Percentiles rank a stretch among this genome's conserved stretches.
phyloP scores from a whole-genome alignment of 2,113 vertebrate species.

The Daboia siamensis region DNA sequence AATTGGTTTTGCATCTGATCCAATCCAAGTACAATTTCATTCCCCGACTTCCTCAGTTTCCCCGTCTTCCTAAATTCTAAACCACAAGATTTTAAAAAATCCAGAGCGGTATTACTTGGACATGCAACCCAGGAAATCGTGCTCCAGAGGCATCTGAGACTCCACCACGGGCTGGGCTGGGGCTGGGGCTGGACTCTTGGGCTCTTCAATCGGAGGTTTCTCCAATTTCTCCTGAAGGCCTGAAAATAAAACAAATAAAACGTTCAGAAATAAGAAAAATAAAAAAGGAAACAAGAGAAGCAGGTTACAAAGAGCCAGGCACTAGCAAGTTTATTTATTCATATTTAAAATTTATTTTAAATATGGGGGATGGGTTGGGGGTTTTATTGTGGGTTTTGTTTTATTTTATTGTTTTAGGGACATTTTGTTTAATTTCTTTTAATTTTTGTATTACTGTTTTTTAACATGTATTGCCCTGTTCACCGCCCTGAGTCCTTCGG shows the following conservation, averaged over 20 bases:
- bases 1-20: not conserved
- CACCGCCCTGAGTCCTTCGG: too few relatives aligned
- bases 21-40: not conserved
- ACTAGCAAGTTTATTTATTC: not conserved
- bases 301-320: not conserved
- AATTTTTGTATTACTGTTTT: too few relatives aligned
- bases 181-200: constrained; percentile 72
- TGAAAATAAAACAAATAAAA: constrained; percentile 30
- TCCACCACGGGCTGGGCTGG: constrained; percentile 62
- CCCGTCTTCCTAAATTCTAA: not conserved
- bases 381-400: too few relatives aligned
- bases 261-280: not conserved
- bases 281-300: not conserved
- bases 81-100: not conserved
- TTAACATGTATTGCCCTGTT: too few relatives aligned
- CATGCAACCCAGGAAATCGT: constrained; percentile 96
- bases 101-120: constrained; percentile 75
- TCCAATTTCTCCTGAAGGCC: constrained; percentile 73
- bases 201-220: constrained; percentile 68
- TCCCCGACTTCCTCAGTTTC: not conserved
- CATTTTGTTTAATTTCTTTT: too few relatives aligned
- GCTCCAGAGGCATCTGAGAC: constrained; percentile 71
- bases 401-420: too few relatives aligned
- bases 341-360: too few relatives aligned
- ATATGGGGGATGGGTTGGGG: too few relatives aligned